phyloP scores from a whole-genome alignment of 2,797 vertebrate genomes.

The Rhinoraja longicauda region DNA sequence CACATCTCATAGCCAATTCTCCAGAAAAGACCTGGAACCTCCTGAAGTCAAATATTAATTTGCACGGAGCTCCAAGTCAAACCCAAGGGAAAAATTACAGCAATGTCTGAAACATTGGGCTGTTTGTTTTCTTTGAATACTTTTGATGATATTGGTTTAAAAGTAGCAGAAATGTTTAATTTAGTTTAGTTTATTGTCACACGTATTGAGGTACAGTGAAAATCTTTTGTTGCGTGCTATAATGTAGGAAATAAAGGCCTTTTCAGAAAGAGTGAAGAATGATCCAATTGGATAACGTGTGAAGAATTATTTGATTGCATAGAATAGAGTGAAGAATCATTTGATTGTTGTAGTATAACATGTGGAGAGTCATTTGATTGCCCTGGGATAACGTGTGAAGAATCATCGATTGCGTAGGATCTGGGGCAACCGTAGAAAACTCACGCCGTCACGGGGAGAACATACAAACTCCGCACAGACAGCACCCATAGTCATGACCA shows the following conservation, averaged over 20 bases:
- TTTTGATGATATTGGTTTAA: neutral
- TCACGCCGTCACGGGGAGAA: too few species aligned
- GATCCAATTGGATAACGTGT: neutral
- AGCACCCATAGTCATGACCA: too few species aligned
- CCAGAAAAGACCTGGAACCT: neutral
- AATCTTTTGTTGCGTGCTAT: too few species aligned
- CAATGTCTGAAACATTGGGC: neutral
- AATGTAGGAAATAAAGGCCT: neutral
- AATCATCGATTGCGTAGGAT: too few species aligned
- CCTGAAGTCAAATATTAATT: neutral
- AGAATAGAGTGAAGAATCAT: neutral
- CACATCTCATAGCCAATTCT: neutral
- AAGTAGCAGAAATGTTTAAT: neutral
- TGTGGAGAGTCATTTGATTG: too few species aligned
- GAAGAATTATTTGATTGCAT: too few species aligned
- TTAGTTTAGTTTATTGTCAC: too few species aligned
- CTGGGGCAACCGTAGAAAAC: too few species aligned
- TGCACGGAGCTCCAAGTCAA: neutral
- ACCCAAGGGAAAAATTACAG: neutral
- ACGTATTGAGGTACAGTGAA: too few species aligned
- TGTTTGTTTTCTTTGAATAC: neutral
- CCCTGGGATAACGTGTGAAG: too few species aligned
- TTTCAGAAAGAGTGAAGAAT: neutral
- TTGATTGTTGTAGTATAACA: neutral
- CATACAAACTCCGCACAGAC: too few species aligned